Base-by-base conservation (phyloP, 1,140 invertebrate genomes). In the Liolophura sinensis region DNA sequence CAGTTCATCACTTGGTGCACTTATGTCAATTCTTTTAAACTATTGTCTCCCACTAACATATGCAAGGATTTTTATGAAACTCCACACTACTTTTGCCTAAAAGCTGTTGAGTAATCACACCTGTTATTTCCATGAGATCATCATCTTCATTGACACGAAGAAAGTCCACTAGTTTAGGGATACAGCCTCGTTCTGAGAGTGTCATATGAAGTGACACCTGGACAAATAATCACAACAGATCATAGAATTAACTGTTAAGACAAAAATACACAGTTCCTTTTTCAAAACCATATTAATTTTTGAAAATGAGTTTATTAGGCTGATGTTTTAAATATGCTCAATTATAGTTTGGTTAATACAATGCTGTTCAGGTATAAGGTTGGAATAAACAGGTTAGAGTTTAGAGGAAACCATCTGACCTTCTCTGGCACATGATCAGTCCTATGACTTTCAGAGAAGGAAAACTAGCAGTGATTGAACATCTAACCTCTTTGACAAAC, bases 151-250 rank as follows among this genome's bases (percentile, higher is more conserved):
- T 77, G 24, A 75, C 64, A n/a, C 71, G 67, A 4, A 77, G 62
- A 55, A 77, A 75, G 49, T 75, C 73, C 25, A 77, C 31, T 40
- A 75, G 57, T 59, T 73, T 75, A 12, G 70, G 67, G 57, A 77
- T 70, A 67, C 70, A 70, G 16, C 75, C 75, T 67, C 70, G 65
- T n/a, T 75, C 55, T 51, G 75, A 73, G 47, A 77, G 55, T 15
- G 70, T 65, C 73, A 75, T 73, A 62, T 71, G 73, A 27, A 66
- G 27, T 51, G 67, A 56, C 40, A 65, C 62, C 74, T 76, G 60
- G 9, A 40, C 3, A 40, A 40, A 9, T 55, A 12, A 40, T 20
- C 31, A 9, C 46, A 51, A 63, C 14, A 25, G 58, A 60, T 57
- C 7, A 15, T 15, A 50, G 25, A 51, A 12, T 20, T 18, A 22